A percentile compares a stretch with the other conserved stretches of the same genome.
Evolutionary conservation across 2,113 vertebrate genomes (phyloP).

Genomic region (Phaetusa simplex): DNA sequence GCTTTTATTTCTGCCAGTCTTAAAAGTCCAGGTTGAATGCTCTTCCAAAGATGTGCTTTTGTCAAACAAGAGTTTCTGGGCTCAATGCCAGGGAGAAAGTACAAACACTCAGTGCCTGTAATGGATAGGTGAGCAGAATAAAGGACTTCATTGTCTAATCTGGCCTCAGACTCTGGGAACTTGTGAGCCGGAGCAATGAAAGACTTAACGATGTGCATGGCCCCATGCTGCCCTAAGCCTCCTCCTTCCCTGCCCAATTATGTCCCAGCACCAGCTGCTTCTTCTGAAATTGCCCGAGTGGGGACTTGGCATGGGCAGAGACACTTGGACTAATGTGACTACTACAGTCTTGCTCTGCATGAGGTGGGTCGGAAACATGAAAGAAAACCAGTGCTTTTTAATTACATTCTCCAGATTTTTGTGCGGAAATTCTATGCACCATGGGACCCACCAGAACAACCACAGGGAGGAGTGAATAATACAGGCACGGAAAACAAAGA

Average conservation of each 20-base stretch:
- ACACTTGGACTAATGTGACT: background rate
- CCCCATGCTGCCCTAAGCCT: background rate
- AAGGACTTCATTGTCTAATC: conserved; percentile 14
- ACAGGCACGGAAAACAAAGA: background rate
- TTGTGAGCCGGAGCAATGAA: background rate
- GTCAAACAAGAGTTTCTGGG: conserved; percentile 28
- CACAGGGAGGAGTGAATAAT: background rate
- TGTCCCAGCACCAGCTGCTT: background rate
- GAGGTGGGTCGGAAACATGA: background rate
- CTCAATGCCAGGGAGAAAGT: background rate
- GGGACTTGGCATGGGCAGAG: background rate
- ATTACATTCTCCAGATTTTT: background rate
- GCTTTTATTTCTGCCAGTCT: background rate
- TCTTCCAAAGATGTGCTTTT: background rate
- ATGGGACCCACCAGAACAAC: background rate
- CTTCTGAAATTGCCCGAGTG: background rate
- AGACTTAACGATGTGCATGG: background rate
- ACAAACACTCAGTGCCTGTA: background rate
- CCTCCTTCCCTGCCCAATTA: background rate
- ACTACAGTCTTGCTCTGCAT: background rate
- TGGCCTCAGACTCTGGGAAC: background rate
- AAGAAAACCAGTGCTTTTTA: background rate
- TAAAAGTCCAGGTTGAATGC: background rate
- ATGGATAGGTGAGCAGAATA: conserved; percentile 46
- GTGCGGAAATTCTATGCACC: background rate